Evolutionary conservation across 2,888 invertebrate species (phyloP).

Genomic region (Charanyca ferruginea): DNA sequence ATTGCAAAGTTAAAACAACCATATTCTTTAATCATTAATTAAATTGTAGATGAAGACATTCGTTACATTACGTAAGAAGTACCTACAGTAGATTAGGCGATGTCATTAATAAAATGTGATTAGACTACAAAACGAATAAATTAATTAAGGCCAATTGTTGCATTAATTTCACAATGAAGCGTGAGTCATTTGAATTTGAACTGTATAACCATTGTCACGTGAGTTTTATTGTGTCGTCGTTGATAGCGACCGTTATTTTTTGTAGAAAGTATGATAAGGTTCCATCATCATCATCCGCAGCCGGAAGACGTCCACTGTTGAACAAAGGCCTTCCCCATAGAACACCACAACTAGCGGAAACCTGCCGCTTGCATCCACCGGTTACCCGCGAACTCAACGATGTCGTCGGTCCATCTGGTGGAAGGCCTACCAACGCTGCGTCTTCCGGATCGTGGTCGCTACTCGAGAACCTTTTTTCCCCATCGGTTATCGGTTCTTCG

Average conservation of each 20-base stretch:
- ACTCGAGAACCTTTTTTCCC: too few species aligned
- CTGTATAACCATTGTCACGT: neutral
- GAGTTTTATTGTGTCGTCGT: neutral
- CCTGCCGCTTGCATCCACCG: too few species aligned
- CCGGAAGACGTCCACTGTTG: too few species aligned
- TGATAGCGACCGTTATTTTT: neutral
- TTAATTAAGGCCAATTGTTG: conserved; percentile 21
- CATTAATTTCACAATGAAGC: conserved; percentile 3
- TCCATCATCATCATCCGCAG: too few species aligned
- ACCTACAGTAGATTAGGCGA: conserved; percentile 17
- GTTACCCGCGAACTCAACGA: too few species aligned
- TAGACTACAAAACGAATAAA: conserved; percentile 31
- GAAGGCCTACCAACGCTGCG: too few species aligned
- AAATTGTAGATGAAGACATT: conserved; percentile 6
- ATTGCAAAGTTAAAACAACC: neutral
- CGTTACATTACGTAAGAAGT: conserved; percentile 15
- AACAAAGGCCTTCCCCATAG: too few species aligned
- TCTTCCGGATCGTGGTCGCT: too few species aligned
- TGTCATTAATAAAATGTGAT: conserved; percentile 38
- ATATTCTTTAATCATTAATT: conserved; percentile 6
- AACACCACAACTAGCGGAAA: too few species aligned
- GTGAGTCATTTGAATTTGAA: conserved; percentile 26
- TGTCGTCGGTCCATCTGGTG: too few species aligned
- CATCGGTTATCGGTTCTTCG: too few species aligned
- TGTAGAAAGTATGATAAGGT: too few species aligned